Percentiles rank a stretch among this genome's conserved stretches.
phyloP scores from a whole-genome alignment of 2,797 vertebrate genomes.

The Novumbra hubbsi region DNA sequence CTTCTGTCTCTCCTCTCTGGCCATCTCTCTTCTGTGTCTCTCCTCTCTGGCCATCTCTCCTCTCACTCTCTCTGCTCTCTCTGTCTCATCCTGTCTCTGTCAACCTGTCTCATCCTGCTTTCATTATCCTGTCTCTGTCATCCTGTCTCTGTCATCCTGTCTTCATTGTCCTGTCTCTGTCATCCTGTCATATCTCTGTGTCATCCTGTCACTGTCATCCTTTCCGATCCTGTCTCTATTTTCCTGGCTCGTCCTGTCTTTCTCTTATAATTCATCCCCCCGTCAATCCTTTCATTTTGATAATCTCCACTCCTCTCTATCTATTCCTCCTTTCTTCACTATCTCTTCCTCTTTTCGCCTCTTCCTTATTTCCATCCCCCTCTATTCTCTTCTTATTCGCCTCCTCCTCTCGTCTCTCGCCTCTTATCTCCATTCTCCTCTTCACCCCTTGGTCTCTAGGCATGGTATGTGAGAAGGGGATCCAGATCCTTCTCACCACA shows the following conservation, averaged over 20 bases:
- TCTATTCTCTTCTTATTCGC: background rate
- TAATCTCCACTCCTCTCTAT: background rate
- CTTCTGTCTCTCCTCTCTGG: background rate
- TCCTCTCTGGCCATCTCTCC: background rate
- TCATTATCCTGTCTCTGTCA: background rate
- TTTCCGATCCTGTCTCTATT: background rate
- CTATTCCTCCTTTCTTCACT: slow-evolving; percentile 37
- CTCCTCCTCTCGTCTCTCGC: background rate
- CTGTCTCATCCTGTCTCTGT: background rate
- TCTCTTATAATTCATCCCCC: slow-evolving; percentile 21
- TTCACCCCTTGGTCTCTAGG: slow-evolving; percentile 52
- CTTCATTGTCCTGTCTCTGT: background rate
- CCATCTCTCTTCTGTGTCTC: background rate
- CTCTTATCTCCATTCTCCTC: background rate
- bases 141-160: slow-evolving; percentile 38
- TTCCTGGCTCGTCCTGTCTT: background rate
- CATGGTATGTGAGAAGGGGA: slow-evolving; percentile 93
- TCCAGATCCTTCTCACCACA: slow-evolving; percentile 91
- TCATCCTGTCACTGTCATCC: slow-evolving; percentile 38
- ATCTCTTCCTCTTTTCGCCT: slow-evolving; percentile 1
- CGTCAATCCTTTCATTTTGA: slow-evolving; percentile 8
- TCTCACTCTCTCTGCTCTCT: background rate
- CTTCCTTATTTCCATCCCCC: slow-evolving; percentile 3
- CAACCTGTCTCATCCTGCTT: background rate
- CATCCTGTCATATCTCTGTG: background rate